Evolutionary conservation across 1,140 invertebrate genomes (phyloP).

Genomic region (Gonatopus flavifemur): DNA sequence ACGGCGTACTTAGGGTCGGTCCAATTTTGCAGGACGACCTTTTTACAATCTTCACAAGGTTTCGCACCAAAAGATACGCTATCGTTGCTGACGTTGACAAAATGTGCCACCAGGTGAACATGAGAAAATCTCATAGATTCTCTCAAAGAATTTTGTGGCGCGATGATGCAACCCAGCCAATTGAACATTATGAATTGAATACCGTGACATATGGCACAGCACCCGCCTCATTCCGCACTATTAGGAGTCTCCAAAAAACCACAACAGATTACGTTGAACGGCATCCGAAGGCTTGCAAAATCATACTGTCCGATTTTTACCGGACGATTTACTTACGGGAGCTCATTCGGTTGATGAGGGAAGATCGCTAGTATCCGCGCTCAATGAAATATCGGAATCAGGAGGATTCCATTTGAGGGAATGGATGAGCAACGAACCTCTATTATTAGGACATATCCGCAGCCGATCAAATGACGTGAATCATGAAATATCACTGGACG

Average conservation of each 20-base stretch:
- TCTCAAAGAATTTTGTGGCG: constrained; percentile 45
- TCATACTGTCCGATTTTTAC: constrained; percentile 42
- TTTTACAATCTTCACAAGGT: not conserved
- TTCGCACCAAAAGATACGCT: not conserved
- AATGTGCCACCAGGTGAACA: constrained; percentile 1
- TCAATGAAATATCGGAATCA: not conserved
- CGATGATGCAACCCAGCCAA: constrained; percentile 9
- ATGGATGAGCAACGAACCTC: constrained; percentile 5
- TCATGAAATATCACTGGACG: not conserved
- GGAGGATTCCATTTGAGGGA: constrained; percentile 11
- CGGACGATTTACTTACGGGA: constrained; percentile 37
- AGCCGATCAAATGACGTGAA: too few species aligned
- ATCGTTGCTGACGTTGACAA: not conserved
- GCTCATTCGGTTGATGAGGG: not conserved
- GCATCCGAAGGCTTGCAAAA: constrained; percentile 18
- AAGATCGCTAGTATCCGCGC: not conserved
- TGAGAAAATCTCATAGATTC: constrained; percentile 25
- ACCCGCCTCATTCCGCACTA: constrained; percentile 38
- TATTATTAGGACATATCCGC: not conserved
- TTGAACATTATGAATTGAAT: constrained; percentile 15
- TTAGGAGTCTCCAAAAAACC: constrained; percentile 22
- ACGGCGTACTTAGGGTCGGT: not conserved
- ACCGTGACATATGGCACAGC: constrained; percentile 33
- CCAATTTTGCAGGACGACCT: not conserved
- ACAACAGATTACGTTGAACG: constrained; percentile 5